Evolutionary conservation across 2,888 invertebrate genomes (phyloP).

Genomic region (Andrena chrysosceles): DNA sequence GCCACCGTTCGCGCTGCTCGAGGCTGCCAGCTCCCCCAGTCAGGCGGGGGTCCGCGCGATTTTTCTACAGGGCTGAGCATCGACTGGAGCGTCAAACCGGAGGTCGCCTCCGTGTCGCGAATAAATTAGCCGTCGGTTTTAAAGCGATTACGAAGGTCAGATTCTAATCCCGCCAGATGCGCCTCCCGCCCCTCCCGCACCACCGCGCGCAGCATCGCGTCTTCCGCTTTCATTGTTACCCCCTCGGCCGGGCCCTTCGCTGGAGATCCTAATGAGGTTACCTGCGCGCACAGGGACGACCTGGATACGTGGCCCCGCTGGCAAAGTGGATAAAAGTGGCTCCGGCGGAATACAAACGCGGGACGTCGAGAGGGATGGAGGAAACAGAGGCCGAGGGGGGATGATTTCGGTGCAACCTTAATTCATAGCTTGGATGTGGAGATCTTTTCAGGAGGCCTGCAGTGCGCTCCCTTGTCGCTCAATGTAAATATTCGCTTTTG

Average conservation of each 20-base stretch:
- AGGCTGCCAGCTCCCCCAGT: background rate
- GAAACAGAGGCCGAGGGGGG: background rate
- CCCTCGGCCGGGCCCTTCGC: background rate
- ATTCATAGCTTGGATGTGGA: background rate
- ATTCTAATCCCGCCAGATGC: slow-evolving; percentile 77
- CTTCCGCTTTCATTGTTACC: slow-evolving; percentile 25
- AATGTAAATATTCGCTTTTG: too few relatives aligned
- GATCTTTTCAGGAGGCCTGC: too few relatives aligned
- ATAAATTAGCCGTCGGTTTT: slow-evolving; percentile 72
- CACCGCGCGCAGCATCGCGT: background rate
- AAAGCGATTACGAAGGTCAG: slow-evolving; percentile 76
- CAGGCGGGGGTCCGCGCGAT: slow-evolving; percentile 28
- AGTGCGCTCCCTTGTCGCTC: too few relatives aligned
- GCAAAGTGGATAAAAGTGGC: slow-evolving; percentile 51
- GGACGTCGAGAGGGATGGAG: background rate
- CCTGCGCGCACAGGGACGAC: slow-evolving; percentile 32
- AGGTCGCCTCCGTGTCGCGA: slow-evolving; percentile 57
- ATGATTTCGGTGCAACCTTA: background rate
- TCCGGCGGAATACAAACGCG: slow-evolving; percentile 33
- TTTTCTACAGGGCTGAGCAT: slow-evolving; percentile 39
- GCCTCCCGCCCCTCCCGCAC: slow-evolving; percentile 3
- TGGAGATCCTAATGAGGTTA: slow-evolving; percentile 57
- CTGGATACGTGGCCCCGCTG: slow-evolving; percentile 22
- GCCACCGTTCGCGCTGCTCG: background rate
- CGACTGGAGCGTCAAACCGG: slow-evolving; percentile 44